phyloP scores from a whole-genome alignment of 2,113 vertebrate genomes.

The Thinocorus orbignyianus region DNA sequence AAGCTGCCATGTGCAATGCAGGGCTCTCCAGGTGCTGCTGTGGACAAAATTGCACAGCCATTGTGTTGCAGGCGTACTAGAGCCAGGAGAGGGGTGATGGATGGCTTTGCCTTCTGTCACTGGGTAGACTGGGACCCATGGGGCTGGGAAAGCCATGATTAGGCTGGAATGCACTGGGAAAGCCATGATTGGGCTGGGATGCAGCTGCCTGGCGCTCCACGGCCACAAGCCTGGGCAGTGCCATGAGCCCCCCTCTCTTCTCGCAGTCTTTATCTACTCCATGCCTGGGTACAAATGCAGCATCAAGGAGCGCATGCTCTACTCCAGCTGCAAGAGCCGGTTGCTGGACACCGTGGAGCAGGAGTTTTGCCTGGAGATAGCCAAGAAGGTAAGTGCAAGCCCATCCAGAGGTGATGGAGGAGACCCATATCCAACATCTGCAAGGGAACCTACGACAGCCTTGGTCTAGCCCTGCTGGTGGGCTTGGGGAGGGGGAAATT shows the following conservation, averaged over 20 bases:
- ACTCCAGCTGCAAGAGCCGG: constrained; percentile 98
- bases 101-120: background rate
- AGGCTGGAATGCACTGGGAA: background rate
- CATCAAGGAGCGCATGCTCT: constrained; percentile 97
- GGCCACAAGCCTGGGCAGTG: accelerated
- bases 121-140: background rate
- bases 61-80: accelerated
- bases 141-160: background rate
- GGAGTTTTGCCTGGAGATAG: constrained; percentile 91
- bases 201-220: background rate
- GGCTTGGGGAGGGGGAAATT: accelerated
- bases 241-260: background rate
- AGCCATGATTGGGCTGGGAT: background rate
- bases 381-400: constrained; percentile 85
- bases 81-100: background rate
- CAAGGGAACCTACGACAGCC: background rate
- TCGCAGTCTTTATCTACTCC: constrained; percentile 96
- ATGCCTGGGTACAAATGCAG: constrained; percentile 98
- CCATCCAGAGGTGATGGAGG: background rate
- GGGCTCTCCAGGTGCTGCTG: background rate
- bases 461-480: background rate
- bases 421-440: background rate
- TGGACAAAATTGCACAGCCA: background rate
- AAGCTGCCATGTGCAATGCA: accelerated
- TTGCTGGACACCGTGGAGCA: constrained; percentile 92